phyloP scores from a whole-genome alignment of 2,113 vertebrate species.

The Etia nguti region DNA sequence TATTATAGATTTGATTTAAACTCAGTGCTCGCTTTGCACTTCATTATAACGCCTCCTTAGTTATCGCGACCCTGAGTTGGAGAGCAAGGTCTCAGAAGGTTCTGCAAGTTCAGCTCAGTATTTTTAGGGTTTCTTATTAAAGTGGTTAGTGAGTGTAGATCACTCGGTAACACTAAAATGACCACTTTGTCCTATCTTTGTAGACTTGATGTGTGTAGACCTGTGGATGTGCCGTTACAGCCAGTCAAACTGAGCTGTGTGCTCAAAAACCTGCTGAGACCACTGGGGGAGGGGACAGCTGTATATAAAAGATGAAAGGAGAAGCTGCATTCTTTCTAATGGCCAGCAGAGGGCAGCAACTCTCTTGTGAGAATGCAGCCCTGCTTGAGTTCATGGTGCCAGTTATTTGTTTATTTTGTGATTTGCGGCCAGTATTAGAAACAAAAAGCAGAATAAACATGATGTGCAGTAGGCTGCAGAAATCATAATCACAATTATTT shows the following conservation, averaged over 20 bases:
- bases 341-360: neutral
- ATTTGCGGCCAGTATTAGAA: neutral
- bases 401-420: neutral
- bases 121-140: neutral
- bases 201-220: neutral
- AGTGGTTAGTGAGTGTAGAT: neutral
- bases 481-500: neutral
- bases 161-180: neutral
- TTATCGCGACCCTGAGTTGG: rapidly evolving
- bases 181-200: neutral
- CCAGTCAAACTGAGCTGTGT: neutral
- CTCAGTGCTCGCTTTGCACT: neutral
- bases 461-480: neutral
- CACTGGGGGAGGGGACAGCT: neutral
- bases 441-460: neutral
- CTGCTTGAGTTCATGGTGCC: neutral
- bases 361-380: neutral
- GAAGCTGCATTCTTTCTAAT: neutral
- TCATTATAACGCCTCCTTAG: neutral
- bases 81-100: neutral
- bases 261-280: neutral
- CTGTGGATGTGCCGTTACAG: neutral
- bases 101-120: neutral
- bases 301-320: neutral
- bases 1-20: neutral